These are phyloP conservation scores for Pristionchus pacificus DNA, from an alignment of 1,140 invertebrate genomes.

Conservation along the genomic window DNA sequence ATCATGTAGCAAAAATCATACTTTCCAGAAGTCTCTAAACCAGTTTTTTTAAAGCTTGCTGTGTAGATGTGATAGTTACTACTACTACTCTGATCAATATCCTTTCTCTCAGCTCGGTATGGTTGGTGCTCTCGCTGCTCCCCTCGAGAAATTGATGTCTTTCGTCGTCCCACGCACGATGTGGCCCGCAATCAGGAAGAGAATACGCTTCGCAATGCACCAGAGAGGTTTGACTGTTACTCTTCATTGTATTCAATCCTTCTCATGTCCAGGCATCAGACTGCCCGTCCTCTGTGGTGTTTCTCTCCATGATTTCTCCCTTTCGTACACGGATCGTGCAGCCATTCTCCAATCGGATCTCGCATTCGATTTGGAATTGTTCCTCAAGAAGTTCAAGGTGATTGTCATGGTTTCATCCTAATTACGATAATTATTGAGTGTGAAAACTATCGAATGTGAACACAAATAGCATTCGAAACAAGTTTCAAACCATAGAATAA, in stretches of 20 bases:
- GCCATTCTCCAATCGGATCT: constrained; percentile 36
- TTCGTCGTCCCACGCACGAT: constrained; percentile 34
- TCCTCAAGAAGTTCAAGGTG: constrained; percentile 36
- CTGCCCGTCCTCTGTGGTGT: constrained; percentile 40
- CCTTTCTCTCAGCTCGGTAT: constrained; percentile 29
- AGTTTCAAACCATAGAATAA: too few relatives aligned
- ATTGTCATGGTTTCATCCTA: too few relatives aligned
- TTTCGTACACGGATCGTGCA: constrained; percentile 35
- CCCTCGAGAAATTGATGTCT: constrained; percentile 30
- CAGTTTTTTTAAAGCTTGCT: too few relatives aligned
- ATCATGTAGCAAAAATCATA: too few relatives aligned
- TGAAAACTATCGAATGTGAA: too few relatives aligned
- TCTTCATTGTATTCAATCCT: background rate
- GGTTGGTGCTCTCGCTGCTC: constrained; percentile 30
- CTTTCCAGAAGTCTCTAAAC: too few relatives aligned
- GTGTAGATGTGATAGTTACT: too few relatives aligned
- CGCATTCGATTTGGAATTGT: constrained; percentile 31
- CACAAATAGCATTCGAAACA: too few relatives aligned
- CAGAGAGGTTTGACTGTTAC: constrained; percentile 25
- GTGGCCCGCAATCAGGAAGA: constrained; percentile 38
- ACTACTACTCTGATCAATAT: background rate
- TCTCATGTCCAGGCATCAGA: constrained; percentile 31
- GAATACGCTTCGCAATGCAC: constrained; percentile 36
- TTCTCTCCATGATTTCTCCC: constrained; percentile 27
- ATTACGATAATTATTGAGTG: too few relatives aligned